These are phyloP conservation scores for Microcaecilia unicolor DNA, from an alignment of 2,797 vertebrate species.

Conservation along the genomic window DNA sequence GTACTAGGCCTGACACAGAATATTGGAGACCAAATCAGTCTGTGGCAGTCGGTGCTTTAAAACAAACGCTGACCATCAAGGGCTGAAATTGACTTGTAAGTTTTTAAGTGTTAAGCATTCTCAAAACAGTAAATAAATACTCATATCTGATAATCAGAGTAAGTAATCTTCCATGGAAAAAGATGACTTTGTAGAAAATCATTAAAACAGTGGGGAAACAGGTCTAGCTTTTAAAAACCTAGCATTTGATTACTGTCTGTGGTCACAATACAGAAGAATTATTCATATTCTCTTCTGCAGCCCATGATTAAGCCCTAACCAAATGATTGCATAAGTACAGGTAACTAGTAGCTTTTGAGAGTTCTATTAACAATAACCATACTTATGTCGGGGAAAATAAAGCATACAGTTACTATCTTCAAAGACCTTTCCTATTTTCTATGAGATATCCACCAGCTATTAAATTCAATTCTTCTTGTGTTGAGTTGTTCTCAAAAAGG, in stretches of 20 bases:
- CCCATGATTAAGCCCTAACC: constrained; percentile 12
- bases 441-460: background rate
- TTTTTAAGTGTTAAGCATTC: no score
- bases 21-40: no score
- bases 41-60: no score
- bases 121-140: no score
- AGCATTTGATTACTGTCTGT: constrained; percentile 23
- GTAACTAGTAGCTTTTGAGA: constrained; percentile 24
- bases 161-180: no score
- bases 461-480: background rate
- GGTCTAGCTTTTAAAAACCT: constrained; percentile 2
- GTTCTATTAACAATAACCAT: constrained; percentile 12
- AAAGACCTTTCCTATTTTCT: constrained; percentile 9
- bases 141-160: no score
- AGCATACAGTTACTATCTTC: constrained; percentile 2
- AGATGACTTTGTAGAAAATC: no score
- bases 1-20: no score
- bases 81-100: no score
- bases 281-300: constrained; percentile 10
- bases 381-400: constrained; percentile 25
- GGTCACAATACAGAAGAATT: constrained; percentile 24
- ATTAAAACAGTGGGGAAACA: no score
- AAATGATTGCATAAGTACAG: constrained; percentile 10
- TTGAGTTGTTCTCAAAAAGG: constrained; percentile 5
- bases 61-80: no score